phyloP scores from a whole-genome alignment of 2,113 vertebrate genomes.

The Cyprinodon brontotheroides region DNA sequence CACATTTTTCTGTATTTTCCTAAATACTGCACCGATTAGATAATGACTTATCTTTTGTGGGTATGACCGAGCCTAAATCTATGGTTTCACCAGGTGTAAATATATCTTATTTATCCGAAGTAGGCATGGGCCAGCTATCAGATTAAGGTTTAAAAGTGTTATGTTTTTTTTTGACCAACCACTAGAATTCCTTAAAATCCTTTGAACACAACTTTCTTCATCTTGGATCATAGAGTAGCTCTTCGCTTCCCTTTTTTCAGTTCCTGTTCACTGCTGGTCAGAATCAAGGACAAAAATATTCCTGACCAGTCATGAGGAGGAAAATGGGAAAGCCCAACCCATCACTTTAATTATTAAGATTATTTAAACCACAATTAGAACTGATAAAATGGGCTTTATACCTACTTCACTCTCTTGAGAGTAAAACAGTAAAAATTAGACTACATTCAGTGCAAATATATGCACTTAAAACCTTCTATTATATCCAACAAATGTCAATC shows the following conservation, averaged over 20 bases:
- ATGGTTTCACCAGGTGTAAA: background rate
- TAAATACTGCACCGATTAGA: slow-evolving; percentile 30
- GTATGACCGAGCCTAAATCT: background rate
- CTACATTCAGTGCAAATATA: too few species aligned
- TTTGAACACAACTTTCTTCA: background rate
- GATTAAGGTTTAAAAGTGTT: background rate
- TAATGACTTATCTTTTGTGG: background rate
- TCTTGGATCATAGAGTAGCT: background rate
- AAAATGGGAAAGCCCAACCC: too few species aligned
- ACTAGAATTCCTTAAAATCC: background rate
- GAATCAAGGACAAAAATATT: background rate
- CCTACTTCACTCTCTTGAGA: too few species aligned
- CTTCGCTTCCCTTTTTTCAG: background rate
- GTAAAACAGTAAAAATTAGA: too few species aligned
- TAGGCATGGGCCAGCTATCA: background rate
- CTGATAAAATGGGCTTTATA: too few species aligned
- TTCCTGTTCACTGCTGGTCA: background rate
- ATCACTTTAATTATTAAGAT: too few species aligned
- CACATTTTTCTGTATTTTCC: slow-evolving; percentile 3
- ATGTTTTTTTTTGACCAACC: background rate
- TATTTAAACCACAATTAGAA: too few species aligned
- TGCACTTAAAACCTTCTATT: too few species aligned
- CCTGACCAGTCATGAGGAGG: too few species aligned
- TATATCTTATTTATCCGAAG: background rate
- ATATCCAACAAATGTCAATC: too few species aligned